Base-by-base conservation (phyloP, 2,888 invertebrate species). In the Ormyrus thymus region DNA sequence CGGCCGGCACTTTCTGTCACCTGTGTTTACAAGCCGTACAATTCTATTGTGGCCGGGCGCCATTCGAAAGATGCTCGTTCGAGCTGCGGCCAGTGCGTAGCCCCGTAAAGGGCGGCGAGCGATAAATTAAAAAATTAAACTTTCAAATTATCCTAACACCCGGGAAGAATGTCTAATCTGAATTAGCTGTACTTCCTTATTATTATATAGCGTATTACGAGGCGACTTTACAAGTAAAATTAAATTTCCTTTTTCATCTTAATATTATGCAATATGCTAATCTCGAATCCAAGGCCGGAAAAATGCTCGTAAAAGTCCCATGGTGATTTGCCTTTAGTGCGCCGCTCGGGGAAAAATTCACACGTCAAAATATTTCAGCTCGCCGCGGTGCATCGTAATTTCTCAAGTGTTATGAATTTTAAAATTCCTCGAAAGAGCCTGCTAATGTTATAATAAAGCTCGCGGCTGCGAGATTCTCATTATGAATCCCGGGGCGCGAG, bases 211-310 rank as follows among this genome's bases (percentile, higher is more conserved):
- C 45, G 29, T 51, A 71, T 76, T 70, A 64, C 58, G 64, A 70
- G 56, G 48, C 45, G 58, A 43, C 71, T 71, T 71, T 71, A 65
- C 56, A 71, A 76, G 65, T 76, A 65, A 71, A 70, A 70, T 70
- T 58, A 58, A 71, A 59, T 64, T 76, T 56, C 48, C 64, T 53
- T 53, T 53, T 72, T 66, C 66, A 72, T 68, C 55, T 59, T 58
- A 50, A 51, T 58, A 69, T 76, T 76, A 76, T 76, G 64, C 70
- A 76, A 46, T 70, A 76, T 76, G 76, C 45, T 70, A 76, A 76
- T 70, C 71, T 13, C 64, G 29, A 56, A 50, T 62, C 29, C 59
- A 11, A 13, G 45, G 0, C 29, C 5, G 29, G 10, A 15, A 48
- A 48, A 48, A 51, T 9, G 46, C 29, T 55, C 29, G 59, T 46